Conservation (phyloP, 1,140 invertebrate species). For the Manduca sexta region DNA sequence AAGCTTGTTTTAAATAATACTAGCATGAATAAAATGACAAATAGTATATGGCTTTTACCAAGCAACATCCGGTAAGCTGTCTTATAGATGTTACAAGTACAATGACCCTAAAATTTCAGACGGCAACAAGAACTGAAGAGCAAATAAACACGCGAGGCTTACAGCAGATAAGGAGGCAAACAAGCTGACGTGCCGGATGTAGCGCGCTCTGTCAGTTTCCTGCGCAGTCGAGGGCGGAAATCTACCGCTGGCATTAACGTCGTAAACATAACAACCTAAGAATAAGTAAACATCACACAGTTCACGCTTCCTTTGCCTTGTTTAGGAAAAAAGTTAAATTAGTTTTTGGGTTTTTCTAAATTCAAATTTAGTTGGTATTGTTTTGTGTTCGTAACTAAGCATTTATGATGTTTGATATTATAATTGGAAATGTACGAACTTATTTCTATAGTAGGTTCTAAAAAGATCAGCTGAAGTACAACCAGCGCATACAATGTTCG, state of each 20-base stretch:
- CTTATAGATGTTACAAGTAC: background rate
- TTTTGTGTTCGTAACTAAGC: too few species aligned
- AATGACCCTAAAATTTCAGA: slow-evolving; percentile 10
- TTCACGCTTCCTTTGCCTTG: slow-evolving; percentile 3
- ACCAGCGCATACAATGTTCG: too few species aligned
- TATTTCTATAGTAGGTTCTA: too few species aligned
- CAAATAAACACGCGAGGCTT: slow-evolving; percentile 27
- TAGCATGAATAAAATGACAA: too few species aligned
- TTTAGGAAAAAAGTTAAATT: background rate
- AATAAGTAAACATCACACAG: slow-evolving; percentile 7
- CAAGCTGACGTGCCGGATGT: slow-evolving; percentile 39
- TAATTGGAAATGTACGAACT: too few species aligned
- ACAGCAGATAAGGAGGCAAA: slow-evolving; percentile 33
- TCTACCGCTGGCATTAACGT: slow-evolving; percentile 35
- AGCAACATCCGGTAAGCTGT: too few species aligned
- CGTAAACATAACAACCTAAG: slow-evolving; percentile 23
- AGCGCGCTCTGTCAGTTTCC: slow-evolving; percentile 37
- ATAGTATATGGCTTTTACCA: too few species aligned
- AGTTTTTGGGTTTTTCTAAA: too few species aligned
- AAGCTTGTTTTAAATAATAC: too few species aligned
- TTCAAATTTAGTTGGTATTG: too few species aligned
- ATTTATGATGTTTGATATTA: too few species aligned
- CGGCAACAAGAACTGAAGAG: slow-evolving; percentile 23
- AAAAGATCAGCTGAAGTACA: too few species aligned
- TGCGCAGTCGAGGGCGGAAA: slow-evolving; percentile 30